Percentiles rank a stretch among this genome's conserved stretches.
These are phyloP conservation scores for Idaea straminata DNA, from an alignment of 2,888 invertebrate genomes.

Conservation along the genomic window DNA sequence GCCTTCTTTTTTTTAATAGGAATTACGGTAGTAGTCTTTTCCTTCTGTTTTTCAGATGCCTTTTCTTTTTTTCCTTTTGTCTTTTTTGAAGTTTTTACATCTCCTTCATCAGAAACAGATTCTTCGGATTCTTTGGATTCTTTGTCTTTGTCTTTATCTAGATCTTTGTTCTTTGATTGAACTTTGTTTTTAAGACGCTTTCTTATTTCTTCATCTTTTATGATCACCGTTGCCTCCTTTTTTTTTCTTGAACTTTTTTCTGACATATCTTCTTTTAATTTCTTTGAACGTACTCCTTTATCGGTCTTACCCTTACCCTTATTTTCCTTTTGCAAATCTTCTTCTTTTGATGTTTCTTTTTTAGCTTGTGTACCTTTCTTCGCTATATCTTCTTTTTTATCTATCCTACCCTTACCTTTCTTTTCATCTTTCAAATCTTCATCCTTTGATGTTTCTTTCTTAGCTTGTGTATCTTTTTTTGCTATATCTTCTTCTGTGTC, in stretches of 20 bases:
- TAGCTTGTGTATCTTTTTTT: not conserved
- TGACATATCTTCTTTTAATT: not conserved
- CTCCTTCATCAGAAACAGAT: not conserved
- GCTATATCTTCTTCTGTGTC: not conserved
- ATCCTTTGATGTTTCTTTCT: not conserved
- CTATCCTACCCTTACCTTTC: not conserved
- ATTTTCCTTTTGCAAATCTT: not conserved
- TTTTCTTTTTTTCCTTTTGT: not conserved
- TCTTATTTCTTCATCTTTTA: not conserved
- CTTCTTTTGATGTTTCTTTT: conserved; percentile 3
- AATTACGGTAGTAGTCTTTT: not conserved
- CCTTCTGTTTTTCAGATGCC: no score
- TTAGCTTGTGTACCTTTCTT: not conserved
- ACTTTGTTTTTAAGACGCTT: not conserved
- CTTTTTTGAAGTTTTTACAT: not conserved
- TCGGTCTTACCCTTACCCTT: not conserved
- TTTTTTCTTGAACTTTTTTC: not conserved
- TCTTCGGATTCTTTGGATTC: not conserved
- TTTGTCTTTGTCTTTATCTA: not conserved
- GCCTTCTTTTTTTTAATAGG: conserved; percentile 3
- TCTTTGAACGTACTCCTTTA: not conserved
- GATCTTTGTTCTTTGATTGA: not conserved
- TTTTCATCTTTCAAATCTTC: not conserved
- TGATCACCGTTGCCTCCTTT: not conserved
- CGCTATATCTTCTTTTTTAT: not conserved